These are phyloP conservation scores for Urocitellus parryii DNA, from an alignment of 2,113 vertebrate genomes.

Conservation along the genomic window DNA sequence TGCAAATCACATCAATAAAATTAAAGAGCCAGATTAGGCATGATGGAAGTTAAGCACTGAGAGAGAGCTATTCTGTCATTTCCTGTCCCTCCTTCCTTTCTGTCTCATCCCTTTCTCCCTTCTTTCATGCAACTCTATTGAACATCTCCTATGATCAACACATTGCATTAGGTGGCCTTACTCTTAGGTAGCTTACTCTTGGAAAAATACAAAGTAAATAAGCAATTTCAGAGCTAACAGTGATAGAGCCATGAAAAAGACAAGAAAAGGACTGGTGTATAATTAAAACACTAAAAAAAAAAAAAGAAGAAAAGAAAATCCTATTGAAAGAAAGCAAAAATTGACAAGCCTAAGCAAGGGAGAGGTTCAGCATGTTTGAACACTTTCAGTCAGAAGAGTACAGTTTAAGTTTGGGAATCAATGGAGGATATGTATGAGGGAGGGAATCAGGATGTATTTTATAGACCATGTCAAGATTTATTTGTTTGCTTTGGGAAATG, in stretches of 20 bases:
- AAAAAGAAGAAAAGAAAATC: background rate
- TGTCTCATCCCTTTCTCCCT: background rate
- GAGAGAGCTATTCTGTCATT: background rate
- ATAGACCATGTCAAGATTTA: accelerated
- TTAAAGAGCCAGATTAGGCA: background rate
- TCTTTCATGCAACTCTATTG: background rate
- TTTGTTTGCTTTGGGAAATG: background rate
- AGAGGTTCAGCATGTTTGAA: background rate
- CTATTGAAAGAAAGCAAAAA: background rate
- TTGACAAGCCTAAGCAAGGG: background rate
- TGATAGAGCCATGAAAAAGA: background rate
- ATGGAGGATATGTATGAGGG: background rate
- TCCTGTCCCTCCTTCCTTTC: background rate
- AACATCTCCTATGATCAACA: background rate
- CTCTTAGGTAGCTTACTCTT: no score
- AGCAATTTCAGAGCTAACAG: background rate
- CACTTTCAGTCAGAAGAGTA: background rate
- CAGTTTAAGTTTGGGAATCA: background rate
- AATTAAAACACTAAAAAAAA: background rate
- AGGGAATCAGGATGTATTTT: background rate
- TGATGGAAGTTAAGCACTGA: background rate
- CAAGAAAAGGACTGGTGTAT: background rate
- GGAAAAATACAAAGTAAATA: background rate
- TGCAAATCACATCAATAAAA: background rate
- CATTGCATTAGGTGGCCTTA: background rate